Evolutionary conservation across 2,888 invertebrate genomes (phyloP).

Genomic region (Lithophane semibrunnea): DNA sequence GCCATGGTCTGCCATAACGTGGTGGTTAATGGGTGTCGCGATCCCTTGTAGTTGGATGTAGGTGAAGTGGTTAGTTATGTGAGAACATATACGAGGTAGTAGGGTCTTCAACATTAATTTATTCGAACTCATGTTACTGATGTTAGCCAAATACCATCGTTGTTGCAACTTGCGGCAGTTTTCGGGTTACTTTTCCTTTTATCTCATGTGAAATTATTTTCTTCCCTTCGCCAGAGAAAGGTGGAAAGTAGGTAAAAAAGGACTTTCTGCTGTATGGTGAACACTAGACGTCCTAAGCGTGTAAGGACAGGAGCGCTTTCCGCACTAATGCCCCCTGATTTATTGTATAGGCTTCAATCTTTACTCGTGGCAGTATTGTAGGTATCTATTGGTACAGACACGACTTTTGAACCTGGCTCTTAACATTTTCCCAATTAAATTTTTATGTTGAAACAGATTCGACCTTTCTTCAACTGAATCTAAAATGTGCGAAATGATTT

Average conservation of each 20-base stretch:
- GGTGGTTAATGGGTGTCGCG: conserved; percentile 41
- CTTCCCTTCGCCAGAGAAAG: background rate
- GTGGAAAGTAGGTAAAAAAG: background rate
- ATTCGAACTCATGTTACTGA: background rate
- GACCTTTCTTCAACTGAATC: background rate
- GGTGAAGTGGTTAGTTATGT: conserved; percentile 27
- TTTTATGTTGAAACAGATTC: background rate
- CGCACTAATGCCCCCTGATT: too few relatives aligned
- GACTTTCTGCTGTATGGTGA: background rate
- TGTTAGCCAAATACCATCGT: background rate
- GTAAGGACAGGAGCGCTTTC: too few relatives aligned
- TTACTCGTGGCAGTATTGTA: background rate
- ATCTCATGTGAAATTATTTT: background rate
- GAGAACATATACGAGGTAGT: background rate
- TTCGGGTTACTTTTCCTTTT: background rate
- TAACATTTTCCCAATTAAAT: background rate
- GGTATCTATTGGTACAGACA: background rate
- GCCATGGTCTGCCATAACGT: conserved; percentile 42
- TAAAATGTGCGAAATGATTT: background rate
- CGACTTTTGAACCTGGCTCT: background rate
- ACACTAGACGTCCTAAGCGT: too few relatives aligned
- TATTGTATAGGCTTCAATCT: background rate
- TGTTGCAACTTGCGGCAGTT: background rate
- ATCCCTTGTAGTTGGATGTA: conserved; percentile 8
- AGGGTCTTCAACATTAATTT: background rate